These are phyloP conservation scores for Idris sp. DNA, from an alignment of 1,140 invertebrate species.

Conservation along the genomic window DNA sequence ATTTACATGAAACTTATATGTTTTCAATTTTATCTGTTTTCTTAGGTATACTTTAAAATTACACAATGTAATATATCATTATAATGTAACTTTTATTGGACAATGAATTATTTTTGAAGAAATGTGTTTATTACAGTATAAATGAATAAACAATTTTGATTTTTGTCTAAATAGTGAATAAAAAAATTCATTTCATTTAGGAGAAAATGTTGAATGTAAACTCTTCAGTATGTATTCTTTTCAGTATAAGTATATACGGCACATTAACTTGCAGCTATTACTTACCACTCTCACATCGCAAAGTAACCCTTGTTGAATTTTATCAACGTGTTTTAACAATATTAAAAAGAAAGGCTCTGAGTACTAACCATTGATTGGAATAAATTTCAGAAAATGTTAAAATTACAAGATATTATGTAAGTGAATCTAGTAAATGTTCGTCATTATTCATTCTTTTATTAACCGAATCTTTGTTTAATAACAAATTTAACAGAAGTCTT, in stretches of 20 bases:
- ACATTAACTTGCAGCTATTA: constrained; percentile 75
- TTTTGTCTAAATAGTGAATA: constrained; percentile 15
- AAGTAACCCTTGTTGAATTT: constrained; percentile 68
- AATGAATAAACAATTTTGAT: constrained; percentile 8
- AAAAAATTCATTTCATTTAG: constrained; percentile 40
- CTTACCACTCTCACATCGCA: constrained; percentile 72
- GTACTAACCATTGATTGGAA: constrained; percentile 21
- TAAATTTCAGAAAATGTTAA: constrained; percentile 2
- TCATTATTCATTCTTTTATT: too few relatives aligned
- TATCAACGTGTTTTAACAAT: constrained; percentile 63
- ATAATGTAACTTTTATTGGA: too few relatives aligned
- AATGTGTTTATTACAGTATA: too few relatives aligned
- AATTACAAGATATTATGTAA: too few relatives aligned
- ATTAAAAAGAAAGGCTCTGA: constrained; percentile 58
- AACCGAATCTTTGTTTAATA: too few relatives aligned
- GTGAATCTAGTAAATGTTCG: too few relatives aligned
- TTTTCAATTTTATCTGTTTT: too few relatives aligned
- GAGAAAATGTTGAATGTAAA: constrained; percentile 70
- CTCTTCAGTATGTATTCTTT: constrained; percentile 44
- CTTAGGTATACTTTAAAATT: too few relatives aligned
- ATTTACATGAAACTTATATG: too few relatives aligned
- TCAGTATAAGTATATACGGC: constrained; percentile 73
- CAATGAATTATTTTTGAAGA: too few relatives aligned
- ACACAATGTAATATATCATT: too few relatives aligned
- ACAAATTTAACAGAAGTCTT: too few relatives aligned